Conservation (phyloP, 2,113 vertebrate species). For the Tonatia bakeri region DNA sequence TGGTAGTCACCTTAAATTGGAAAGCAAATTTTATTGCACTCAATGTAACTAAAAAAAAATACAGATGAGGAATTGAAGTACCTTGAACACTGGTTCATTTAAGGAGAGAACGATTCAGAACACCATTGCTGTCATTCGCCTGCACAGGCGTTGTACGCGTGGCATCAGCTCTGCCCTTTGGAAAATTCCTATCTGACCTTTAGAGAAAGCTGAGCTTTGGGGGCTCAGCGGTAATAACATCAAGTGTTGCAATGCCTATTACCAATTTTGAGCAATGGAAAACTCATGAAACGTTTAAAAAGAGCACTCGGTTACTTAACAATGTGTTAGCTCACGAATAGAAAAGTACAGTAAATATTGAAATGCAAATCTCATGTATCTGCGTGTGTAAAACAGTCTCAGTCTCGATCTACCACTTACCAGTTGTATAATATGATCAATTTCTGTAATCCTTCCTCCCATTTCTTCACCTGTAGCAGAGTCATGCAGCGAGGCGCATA, state of each 20-base stretch:
- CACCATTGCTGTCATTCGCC: neutral
- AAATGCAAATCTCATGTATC: neutral
- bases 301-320: neutral
- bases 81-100: neutral
- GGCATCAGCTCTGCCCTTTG: constrained; percentile 49
- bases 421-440: neutral
- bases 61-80: constrained; percentile 27
- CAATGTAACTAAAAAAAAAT: neutral
- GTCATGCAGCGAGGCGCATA: neutral
- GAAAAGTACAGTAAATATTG: neutral
- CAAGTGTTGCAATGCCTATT: neutral
- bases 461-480: neutral
- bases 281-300: constrained; percentile 37
- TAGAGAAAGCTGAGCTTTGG: constrained; percentile 31
- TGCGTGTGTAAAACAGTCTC: neutral
- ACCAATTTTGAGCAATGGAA: constrained; percentile 52
- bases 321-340: constrained; percentile 19
- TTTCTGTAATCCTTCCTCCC: neutral
- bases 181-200: constrained; percentile 63
- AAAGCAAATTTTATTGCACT: neutral
- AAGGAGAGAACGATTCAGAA: neutral
- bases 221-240: constrained; percentile 24
- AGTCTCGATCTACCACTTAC: neutral
- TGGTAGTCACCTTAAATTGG: neutral
- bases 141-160: neutral